Conservation (phyloP, 2,113 vertebrate species). For the Notarius lentiginosus region DNA sequence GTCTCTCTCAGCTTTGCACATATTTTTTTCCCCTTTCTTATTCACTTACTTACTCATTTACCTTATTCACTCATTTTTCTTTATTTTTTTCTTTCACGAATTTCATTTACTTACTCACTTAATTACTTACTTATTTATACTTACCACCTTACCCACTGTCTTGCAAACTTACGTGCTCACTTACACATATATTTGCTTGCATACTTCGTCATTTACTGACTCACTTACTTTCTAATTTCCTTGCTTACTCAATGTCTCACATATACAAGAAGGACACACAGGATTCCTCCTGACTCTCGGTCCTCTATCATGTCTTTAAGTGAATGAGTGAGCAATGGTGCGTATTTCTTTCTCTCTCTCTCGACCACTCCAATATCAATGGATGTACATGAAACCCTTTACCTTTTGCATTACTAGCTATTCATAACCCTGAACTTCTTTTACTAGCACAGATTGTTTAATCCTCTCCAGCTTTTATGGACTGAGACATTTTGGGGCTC, state of each 20-base stretch:
- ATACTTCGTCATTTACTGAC: no score
- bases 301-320: not conserved
- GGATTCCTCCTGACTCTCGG: not conserved
- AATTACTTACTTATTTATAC: no score
- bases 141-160: no score
- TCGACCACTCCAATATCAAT: not conserved
- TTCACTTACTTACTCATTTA: no score
- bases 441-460: not conserved
- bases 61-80: no score
- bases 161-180: no score
- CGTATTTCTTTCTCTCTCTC: not conserved
- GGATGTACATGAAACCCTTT: not conserved
- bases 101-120: no score
- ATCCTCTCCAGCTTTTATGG: slow-evolving; percentile 17
- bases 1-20: no score
- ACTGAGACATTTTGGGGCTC: not conserved
- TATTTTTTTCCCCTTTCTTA: no score
- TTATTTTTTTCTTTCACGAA: no score
- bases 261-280: not conserved
- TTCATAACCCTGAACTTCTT: not conserved
- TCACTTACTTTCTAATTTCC: no score
- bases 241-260: not conserved
- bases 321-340: not conserved
- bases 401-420: not conserved
- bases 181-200: no score